phyloP scores from a whole-genome alignment of 2,797 vertebrate species.

The Poeciliopsis gracilis region DNA sequence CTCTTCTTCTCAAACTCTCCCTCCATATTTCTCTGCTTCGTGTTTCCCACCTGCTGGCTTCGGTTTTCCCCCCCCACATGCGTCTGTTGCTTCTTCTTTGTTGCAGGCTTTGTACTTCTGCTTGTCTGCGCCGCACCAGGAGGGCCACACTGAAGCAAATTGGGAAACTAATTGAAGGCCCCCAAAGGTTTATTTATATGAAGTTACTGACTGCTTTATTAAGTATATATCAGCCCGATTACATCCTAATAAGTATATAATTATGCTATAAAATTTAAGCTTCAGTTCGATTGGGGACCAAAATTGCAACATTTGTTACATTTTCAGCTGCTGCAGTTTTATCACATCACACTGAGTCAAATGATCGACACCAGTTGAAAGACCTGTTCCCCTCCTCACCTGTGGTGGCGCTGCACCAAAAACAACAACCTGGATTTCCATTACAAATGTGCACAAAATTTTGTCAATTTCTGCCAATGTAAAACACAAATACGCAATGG shows the following conservation, averaged over 20 bases:
- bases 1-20: slow-evolving; percentile 11
- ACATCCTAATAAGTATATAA: background rate
- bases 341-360: too few species aligned
- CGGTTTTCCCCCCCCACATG: slow-evolving; percentile 11
- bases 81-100: slow-evolving; percentile 13
- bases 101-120: slow-evolving; percentile 6
- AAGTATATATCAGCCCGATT: background rate
- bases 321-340: too few species aligned
- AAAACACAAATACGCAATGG: too few species aligned
- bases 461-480: too few species aligned
- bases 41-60: slow-evolving; percentile 30
- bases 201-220: background rate
- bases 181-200: background rate
- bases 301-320: too few species aligned
- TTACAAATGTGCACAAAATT: too few species aligned
- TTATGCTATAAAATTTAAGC: background rate
- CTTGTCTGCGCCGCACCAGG: slow-evolving; percentile 7
- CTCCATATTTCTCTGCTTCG: slow-evolving; percentile 4
- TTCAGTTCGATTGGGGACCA: too few species aligned
- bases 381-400: too few species aligned
- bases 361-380: too few species aligned
- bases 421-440: too few species aligned
- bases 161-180: background rate
- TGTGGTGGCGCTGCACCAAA: too few species aligned
- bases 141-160: background rate